Conservation (phyloP, 2,113 vertebrate species). For the Chlamydotis undulata region DNA sequence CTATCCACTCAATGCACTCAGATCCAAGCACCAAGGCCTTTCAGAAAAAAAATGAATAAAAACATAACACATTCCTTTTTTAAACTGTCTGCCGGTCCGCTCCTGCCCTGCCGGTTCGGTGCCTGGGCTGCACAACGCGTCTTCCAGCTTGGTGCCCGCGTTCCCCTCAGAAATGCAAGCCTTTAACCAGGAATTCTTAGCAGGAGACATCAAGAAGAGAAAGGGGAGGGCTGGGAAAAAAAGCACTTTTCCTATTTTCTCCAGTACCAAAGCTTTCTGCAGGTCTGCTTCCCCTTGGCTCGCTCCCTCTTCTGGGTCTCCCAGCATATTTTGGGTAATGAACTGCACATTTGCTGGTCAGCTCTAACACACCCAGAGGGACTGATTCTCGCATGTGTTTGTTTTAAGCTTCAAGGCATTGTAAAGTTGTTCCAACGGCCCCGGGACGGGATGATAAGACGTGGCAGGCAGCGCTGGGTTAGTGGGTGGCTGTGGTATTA, state of each 20-base stretch:
- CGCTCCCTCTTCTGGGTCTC: background rate
- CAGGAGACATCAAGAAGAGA: background rate
- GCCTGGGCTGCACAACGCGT: accelerated
- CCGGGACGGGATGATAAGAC: slow-evolving; percentile 20
- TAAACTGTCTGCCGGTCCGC: background rate
- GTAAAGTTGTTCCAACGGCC: slow-evolving; percentile 34
- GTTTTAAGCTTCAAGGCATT: slow-evolving; percentile 54
- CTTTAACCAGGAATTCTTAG: slow-evolving; percentile 22
- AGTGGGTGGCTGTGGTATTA: slow-evolving; percentile 50
- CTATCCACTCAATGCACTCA: background rate
- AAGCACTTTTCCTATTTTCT: background rate
- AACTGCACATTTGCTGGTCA: slow-evolving; percentile 63
- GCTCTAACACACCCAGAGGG: slow-evolving; percentile 34
- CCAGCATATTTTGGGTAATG: slow-evolving; percentile 40
- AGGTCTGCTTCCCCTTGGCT: slow-evolving; percentile 52
- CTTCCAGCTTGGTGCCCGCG: background rate
- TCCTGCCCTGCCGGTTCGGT: background rate
- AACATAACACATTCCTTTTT: background rate
- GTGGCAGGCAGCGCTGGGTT: slow-evolving; percentile 33
- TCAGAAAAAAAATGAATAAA: background rate
- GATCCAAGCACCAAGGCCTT: background rate
- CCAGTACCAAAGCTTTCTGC: background rate
- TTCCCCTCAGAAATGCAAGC: slow-evolving; percentile 33
- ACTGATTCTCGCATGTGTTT: background rate
- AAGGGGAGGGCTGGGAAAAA: background rate